phyloP scores from a whole-genome alignment of 2,113 vertebrate species.

The Corythornis vintsioides region DNA sequence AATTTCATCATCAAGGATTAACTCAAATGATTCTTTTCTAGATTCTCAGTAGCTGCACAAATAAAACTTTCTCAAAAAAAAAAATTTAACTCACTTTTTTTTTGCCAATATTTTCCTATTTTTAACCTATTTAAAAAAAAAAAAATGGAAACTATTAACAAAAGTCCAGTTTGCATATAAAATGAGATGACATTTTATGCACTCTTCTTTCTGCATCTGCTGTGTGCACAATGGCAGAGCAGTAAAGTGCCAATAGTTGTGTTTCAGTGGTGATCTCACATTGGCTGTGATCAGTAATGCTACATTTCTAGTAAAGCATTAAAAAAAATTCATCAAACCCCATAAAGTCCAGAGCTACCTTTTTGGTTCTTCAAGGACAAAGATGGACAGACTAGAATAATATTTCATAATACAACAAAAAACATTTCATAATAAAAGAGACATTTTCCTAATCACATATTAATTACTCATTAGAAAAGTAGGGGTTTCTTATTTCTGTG shows the following conservation, averaged over 20 bases:
- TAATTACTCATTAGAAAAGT: background rate
- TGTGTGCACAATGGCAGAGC: background rate
- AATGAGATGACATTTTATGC: background rate
- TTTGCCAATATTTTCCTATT: background rate
- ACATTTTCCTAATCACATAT: background rate
- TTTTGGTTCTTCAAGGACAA: background rate
- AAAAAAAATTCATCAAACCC: background rate
- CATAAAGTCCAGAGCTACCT: background rate
- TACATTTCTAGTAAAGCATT: background rate
- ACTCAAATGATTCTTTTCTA: background rate
- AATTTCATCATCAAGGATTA: background rate
- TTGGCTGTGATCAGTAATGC: background rate
- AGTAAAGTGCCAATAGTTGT: background rate
- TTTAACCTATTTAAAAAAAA: background rate
- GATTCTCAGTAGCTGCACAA: background rate
- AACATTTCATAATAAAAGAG: background rate
- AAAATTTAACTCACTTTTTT: background rate
- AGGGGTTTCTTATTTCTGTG: background rate
- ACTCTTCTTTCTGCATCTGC: background rate
- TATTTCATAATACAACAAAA: too few species aligned
- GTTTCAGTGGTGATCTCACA: background rate
- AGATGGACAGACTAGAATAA: background rate
- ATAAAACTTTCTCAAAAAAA: background rate
- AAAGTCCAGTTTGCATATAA: background rate
- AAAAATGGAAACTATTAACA: background rate